Evolutionary conservation across 1,140 invertebrate genomes (phyloP).

Genomic region (Drosophila watanabei): DNA sequence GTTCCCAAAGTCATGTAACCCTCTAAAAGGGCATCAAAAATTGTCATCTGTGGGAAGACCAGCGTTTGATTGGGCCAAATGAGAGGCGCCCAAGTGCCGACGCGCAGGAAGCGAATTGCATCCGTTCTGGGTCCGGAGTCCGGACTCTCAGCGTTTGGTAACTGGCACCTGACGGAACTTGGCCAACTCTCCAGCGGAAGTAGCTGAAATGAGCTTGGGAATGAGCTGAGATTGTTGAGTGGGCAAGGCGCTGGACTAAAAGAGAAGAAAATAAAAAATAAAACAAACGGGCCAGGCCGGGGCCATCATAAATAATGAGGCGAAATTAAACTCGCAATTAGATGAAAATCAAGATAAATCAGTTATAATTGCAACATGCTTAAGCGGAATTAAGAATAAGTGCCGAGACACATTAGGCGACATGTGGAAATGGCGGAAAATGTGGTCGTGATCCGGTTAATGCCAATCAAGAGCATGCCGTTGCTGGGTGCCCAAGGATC

Average conservation of each 20-base stretch:
- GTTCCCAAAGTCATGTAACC: neutral
- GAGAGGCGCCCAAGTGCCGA: conserved; percentile 55
- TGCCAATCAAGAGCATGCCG: conserved; percentile 20
- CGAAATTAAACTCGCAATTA: conserved; percentile 75
- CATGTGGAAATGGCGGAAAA: conserved; percentile 24
- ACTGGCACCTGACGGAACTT: conserved; percentile 62
- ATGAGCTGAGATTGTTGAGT: conserved; percentile 51
- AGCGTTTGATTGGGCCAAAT: conserved; percentile 72
- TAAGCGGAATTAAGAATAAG: conserved; percentile 60
- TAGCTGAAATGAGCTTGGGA: conserved; percentile 68
- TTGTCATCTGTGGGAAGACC: conserved; percentile 32
- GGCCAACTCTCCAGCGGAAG: conserved; percentile 58
- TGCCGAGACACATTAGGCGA: conserved; percentile 46
- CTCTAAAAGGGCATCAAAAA: conserved; percentile 26
- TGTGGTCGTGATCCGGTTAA: conserved; percentile 30
- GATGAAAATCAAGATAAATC: conserved; percentile 74
- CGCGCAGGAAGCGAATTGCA: conserved; percentile 69
- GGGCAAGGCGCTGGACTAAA: conserved; percentile 24
- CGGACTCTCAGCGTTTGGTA: conserved; percentile 60
- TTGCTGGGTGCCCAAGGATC: conserved; percentile 5
- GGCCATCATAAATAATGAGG: conserved; percentile 75
- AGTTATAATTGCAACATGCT: conserved; percentile 65
- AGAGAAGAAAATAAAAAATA: neutral
- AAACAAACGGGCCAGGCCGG: conserved; percentile 22
- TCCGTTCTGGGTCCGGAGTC: conserved; percentile 64